Evolutionary conservation across 1,140 invertebrate species (phyloP).

Genomic region (Drosophila watanabei): DNA sequence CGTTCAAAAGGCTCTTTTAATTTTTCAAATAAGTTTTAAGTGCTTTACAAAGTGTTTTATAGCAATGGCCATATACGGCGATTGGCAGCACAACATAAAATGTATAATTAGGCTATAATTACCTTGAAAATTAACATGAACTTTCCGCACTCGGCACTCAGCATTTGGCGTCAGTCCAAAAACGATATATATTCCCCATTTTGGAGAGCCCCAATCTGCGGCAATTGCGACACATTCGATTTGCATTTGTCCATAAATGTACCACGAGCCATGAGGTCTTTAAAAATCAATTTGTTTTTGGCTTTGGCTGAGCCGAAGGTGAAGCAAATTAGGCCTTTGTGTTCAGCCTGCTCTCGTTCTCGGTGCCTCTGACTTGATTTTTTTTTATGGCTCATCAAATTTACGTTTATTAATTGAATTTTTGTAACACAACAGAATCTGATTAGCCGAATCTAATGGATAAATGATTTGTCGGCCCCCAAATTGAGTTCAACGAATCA

Average conservation of each 20-base stretch:
- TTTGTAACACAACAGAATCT: slow-evolving; percentile 36
- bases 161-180: slow-evolving; percentile 62
- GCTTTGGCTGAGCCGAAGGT: slow-evolving; percentile 27
- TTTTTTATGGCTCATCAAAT: slow-evolving; percentile 64
- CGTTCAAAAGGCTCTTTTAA: slow-evolving; percentile 55
- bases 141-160: slow-evolving; percentile 52
- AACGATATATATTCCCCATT: slow-evolving; percentile 17
- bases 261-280: slow-evolving; percentile 29
- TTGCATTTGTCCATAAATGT: slow-evolving; percentile 64
- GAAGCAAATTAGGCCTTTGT: slow-evolving; percentile 41
- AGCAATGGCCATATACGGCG: slow-evolving; percentile 17
- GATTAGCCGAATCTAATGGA: slow-evolving; percentile 57
- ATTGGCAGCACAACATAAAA: slow-evolving; percentile 38
- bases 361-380: neutral
- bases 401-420: slow-evolving; percentile 54
- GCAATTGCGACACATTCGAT: slow-evolving; percentile 70
- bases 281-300: slow-evolving; percentile 65
- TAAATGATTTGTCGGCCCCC: slow-evolving; percentile 13
- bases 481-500: slow-evolving; percentile 29
- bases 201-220: slow-evolving; percentile 28
- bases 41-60: slow-evolving; percentile 52
- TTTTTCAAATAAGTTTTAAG: slow-evolving; percentile 42
- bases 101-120: slow-evolving; percentile 71
- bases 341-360: slow-evolving; percentile 15
- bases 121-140: slow-evolving; percentile 73